These are phyloP conservation scores for Caenorhabditis zanzibari DNA, from an alignment of 2,888 invertebrate species.

Conservation along the genomic window DNA sequence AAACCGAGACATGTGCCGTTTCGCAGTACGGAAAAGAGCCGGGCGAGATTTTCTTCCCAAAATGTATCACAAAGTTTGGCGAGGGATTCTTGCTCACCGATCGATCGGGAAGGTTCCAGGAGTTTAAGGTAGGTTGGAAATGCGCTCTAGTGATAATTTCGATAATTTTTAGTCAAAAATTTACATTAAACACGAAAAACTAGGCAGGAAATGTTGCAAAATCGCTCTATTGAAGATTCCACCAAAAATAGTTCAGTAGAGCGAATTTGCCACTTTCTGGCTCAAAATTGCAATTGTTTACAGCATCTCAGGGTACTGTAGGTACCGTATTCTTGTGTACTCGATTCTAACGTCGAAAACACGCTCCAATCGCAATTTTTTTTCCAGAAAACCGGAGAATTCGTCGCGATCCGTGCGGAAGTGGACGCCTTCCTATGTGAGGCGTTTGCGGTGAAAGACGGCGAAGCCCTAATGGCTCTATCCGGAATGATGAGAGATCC, in stretches of 20 bases:
- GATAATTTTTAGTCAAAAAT: too few species aligned
- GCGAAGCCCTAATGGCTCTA: constrained; percentile 77
- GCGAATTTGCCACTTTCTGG: too few species aligned
- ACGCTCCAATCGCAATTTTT: constrained; percentile 7
- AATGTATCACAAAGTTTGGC: constrained; percentile 72
- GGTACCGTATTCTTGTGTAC: too few species aligned
- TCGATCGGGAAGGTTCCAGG: constrained; percentile 79
- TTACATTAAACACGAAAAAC: too few species aligned
- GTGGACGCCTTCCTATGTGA: constrained; percentile 81
- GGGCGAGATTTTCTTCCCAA: constrained; percentile 80
- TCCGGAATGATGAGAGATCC: constrained; percentile 78
- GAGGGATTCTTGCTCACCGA: constrained; percentile 77
- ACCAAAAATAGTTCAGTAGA: not conserved
- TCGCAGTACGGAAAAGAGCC: constrained; percentile 74
- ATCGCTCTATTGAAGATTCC: not conserved
- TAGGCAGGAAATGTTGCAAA: not conserved
- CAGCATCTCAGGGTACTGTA: too few species aligned
- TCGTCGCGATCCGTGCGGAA: constrained; percentile 70
- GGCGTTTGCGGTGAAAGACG: constrained; percentile 75
- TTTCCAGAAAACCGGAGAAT: constrained; percentile 57
- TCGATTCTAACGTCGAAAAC: not conserved
- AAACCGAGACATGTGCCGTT: constrained; percentile 67
- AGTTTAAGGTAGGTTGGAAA: constrained; percentile 60
- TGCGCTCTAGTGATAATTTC: too few species aligned
- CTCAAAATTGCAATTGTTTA: too few species aligned